Base-by-base conservation (phyloP, 2,797 vertebrate species). In the Pelodytes ibericus region DNA sequence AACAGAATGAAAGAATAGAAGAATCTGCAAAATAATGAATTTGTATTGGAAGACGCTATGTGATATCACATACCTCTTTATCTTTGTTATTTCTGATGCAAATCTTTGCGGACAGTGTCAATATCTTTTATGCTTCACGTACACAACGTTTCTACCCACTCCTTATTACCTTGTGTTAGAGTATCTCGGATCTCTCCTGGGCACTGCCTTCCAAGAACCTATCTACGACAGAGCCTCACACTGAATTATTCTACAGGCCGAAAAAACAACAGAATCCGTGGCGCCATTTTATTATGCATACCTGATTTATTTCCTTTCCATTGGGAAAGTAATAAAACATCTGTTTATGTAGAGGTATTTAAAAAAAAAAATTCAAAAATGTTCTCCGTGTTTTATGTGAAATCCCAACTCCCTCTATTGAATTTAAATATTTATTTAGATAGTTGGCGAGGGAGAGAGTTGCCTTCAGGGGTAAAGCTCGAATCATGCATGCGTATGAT, bases 301-400 rank as follows among this genome's bases (percentile, higher is more conserved):
- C 15, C 30, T 57, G 22, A 63, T 77, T 79, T 77, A 44, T 64
- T 70, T 66, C 26, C 61, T 62, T 67, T 33, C 47, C 22, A 15
- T 47, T 61, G 63, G 58, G 60, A 77, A 80, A 75, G 31, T 13
- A 69, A 26, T 58, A 61, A 56, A 77, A 15, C 30, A 67, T 57
- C 27, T 78, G n/a, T 68, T n/a, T 60, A n/a, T 0, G n/a, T 33
- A 25, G 36, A 18, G 15, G 60, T 83, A 68, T 79, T 75, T 53
- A 76, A 56, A 69, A 73, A 31, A 61, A 31, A 53, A 64, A 68
- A 51, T n/a, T n/a, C 29, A 62, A 71, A 69, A 1, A 0, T 3
- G 1, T 67, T 82, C 78, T 39, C 20, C 0, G 8, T 59, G 8
- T 59, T 75, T 61, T 60, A 57, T 56, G 65, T 22, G 1, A 67